phyloP scores from a whole-genome alignment of 37 sponge, comb jelly and placozoan genomes.

The Corticium candelabrum region DNA sequence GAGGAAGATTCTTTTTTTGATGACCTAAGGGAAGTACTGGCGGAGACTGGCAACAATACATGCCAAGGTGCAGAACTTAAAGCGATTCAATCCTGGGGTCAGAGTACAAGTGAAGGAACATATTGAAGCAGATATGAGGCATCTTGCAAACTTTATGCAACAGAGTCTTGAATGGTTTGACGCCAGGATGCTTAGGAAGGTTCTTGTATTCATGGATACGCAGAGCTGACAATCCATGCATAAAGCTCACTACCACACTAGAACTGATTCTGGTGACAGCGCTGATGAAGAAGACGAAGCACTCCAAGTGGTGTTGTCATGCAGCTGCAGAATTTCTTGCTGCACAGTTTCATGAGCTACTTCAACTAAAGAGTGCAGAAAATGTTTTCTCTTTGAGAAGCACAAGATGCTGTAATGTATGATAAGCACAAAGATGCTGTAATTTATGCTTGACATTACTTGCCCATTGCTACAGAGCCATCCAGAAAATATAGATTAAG shows the following conservation, averaged over 20 bases:
- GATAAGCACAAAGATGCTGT: not conserved
- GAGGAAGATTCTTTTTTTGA: no score
- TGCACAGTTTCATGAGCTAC: not conserved
- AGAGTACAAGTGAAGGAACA: no score
- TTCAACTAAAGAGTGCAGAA: not conserved
- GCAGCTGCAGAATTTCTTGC: not conserved
- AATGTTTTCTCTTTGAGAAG: no score
- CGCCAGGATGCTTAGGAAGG: not conserved
- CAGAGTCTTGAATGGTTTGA: not conserved
- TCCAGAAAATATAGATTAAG: not conserved
- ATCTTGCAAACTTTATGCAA: not conserved
- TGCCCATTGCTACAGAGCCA: not conserved
- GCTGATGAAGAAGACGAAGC: not conserved
- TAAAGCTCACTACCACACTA: not conserved
- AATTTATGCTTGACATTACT: not conserved
- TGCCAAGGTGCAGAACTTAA: no score
- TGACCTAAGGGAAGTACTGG: no score
- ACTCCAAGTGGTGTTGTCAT: not conserved
- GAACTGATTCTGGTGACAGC: not conserved
- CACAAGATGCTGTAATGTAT: not conserved
- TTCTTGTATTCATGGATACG: slow-evolving; percentile 1
- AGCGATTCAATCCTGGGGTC: no score
- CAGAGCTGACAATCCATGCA: not conserved
- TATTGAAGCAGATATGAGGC: not conserved
- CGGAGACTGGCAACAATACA: no score